Base-by-base conservation (phyloP, 2,888 invertebrate genomes). In the Drosophila algonquin region DNA sequence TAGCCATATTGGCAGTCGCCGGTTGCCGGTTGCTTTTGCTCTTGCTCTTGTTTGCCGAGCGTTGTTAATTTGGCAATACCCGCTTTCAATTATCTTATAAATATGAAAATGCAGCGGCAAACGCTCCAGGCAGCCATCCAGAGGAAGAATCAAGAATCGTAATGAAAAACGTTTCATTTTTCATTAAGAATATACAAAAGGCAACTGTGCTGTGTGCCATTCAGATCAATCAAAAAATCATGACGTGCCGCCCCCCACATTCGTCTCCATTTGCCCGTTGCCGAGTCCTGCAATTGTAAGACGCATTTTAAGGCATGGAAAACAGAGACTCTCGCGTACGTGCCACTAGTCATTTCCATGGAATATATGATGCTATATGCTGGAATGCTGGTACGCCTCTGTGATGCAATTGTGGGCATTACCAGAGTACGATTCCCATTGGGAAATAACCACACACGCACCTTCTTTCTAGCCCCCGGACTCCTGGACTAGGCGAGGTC, bases 31-130 rank as follows among this genome's bases (percentile, higher is more conserved):
- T 24, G 24, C 24, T 40, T 60, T 53, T 67, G 58, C 40, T 14
- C 2, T 80, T 91, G 89, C 40, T n/a, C 1, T 80, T 91, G 90
- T 90, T 91, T 90, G 80, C 85, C 70, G 73, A 90, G 86, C 88
- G 85, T 80, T 89, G 90, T 90, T 90, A 90, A 90, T 90, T 90
- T 90, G 91, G 91, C 90, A 90, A 90, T 90, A 90, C 91, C 91
- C 90, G 90, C 91, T 91, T 91, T 91, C 90, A 90, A 90, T 90
- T 90, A 90, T 90, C 91, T 91, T 90, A 90, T 90, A 90, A 90
- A 90, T 90, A 90, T 91, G 90, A 90, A 91, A 91, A 85, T 87
- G 89, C 89, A 89, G 84, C 79, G 80, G 83, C 79, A 86, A 86
- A 76, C 81, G 83, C 89, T 81, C 67, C 75, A 72, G 87, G 87